These are phyloP conservation scores for Lasioglossum leucozonium DNA, from an alignment of 2,888 invertebrate genomes.

Conservation along the genomic window DNA sequence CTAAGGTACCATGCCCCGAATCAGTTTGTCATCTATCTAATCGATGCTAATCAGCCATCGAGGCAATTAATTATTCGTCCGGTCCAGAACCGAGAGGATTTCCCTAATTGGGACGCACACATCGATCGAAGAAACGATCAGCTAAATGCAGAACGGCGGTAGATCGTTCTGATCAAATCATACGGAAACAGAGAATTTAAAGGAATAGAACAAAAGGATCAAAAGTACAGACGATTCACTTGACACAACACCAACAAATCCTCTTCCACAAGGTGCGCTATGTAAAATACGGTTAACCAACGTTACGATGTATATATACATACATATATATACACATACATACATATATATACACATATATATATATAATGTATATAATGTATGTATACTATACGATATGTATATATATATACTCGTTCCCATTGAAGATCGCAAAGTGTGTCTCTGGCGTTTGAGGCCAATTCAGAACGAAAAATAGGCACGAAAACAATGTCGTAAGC, in stretches of 20 bases:
- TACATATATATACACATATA: no score
- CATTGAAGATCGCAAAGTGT: conserved; percentile 57
- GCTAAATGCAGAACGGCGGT: conserved; percentile 22
- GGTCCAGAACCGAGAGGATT: conserved; percentile 55
- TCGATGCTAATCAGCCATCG: neutral
- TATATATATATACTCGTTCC: conserved; percentile 38
- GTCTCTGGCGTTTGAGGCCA: conserved; percentile 44
- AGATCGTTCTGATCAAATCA: conserved; percentile 21
- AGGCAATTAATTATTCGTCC: neutral
- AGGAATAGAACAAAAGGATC: neutral
- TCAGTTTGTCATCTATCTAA: neutral
- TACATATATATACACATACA: neutral
- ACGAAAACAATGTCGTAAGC: conserved; percentile 38
- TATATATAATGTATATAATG: no score
- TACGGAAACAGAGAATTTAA: conserved; percentile 38
- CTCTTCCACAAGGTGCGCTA: conserved; percentile 67
- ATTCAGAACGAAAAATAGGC: conserved; percentile 49
- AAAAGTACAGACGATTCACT: conserved; percentile 57
- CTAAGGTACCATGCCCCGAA: neutral
- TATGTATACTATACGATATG: no score
- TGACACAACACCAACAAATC: conserved; percentile 73
- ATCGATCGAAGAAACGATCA: conserved; percentile 47
- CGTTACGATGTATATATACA: conserved; percentile 20
- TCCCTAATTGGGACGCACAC: conserved; percentile 22
- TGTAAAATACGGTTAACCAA: conserved; percentile 52